phyloP scores from a whole-genome alignment of 2,113 vertebrate species.

The Rafetus swinhoei region DNA sequence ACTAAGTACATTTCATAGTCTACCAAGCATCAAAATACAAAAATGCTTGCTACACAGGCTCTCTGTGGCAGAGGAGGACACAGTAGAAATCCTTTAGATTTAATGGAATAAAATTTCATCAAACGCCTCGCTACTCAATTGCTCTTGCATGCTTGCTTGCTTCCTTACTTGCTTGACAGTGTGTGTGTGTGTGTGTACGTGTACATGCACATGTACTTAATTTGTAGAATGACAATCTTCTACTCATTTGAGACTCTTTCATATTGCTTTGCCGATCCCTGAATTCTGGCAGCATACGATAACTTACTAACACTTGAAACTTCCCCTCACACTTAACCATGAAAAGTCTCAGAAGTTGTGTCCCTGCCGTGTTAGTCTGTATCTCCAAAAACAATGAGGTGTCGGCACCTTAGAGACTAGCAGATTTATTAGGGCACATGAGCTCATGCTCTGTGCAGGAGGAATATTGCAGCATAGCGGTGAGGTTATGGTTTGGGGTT shows the following conservation, averaged over 20 bases:
- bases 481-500: accelerated
- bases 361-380: no score
- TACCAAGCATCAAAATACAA: conserved; percentile 38
- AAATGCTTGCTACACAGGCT: neutral
- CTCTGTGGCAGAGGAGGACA: neutral
- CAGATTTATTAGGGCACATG: neutral
- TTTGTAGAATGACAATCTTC: neutral
- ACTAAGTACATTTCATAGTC: conserved; percentile 57
- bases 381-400: no score
- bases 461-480: neutral
- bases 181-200: neutral
- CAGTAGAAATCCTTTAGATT: neutral
- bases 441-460: neutral
- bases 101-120: conserved; percentile 7
- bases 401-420: no score
- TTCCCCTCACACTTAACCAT: neutral
- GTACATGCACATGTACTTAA: accelerated
- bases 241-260: neutral
- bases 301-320: neutral
- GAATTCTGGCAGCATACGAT: neutral
- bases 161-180: accelerated
- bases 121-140: neutral
- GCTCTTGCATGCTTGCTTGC: neutral
- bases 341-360: no score
- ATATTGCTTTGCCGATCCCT: neutral